phyloP scores from a whole-genome alignment of 2,113 vertebrate species.

The Rana temporaria region DNA sequence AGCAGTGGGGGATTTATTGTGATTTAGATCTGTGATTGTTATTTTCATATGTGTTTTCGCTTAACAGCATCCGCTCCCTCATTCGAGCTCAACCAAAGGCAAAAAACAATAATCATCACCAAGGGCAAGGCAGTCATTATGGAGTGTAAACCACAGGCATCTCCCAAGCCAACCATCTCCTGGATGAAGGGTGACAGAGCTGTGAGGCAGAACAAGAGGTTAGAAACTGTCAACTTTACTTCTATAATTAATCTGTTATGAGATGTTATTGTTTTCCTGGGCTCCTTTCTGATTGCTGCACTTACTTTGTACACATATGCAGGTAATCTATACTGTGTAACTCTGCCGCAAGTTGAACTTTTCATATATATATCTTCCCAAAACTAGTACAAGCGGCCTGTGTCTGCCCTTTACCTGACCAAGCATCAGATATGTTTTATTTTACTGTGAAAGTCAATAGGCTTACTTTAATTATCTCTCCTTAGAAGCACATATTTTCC shows the following conservation, averaged over 20 bases:
- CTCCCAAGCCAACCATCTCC: constrained; percentile 88
- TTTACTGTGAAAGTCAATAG: no score
- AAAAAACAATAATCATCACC: constrained; percentile 82
- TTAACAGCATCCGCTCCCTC: constrained; percentile 86
- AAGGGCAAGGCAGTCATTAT: constrained; percentile 84
- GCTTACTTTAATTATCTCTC: no score
- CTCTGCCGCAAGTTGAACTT: no score
- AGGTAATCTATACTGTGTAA: no score
- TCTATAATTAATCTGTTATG: constrained; percentile 20
- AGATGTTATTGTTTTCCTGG: no score
- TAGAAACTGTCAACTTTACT: constrained; percentile 62
- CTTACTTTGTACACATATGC: no score
- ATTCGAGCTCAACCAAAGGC: constrained; percentile 82
- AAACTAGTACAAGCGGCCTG: no score
- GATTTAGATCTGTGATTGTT: not conserved
- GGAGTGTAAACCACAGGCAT: constrained; percentile 89
- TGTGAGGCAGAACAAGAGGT: constrained; percentile 87
- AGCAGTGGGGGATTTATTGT: not conserved
- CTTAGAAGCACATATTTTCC: no score
- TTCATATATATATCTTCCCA: no score
- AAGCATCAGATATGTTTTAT: no score
- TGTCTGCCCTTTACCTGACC: no score
- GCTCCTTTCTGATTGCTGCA: no score
- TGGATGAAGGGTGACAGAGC: constrained; percentile 89
- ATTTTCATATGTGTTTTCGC: not conserved